Evolutionary conservation across 2,888 invertebrate species (phyloP), one percentile per base, ranked within the genome.

Genomic region (Drosophila flavopinicola): DNA sequence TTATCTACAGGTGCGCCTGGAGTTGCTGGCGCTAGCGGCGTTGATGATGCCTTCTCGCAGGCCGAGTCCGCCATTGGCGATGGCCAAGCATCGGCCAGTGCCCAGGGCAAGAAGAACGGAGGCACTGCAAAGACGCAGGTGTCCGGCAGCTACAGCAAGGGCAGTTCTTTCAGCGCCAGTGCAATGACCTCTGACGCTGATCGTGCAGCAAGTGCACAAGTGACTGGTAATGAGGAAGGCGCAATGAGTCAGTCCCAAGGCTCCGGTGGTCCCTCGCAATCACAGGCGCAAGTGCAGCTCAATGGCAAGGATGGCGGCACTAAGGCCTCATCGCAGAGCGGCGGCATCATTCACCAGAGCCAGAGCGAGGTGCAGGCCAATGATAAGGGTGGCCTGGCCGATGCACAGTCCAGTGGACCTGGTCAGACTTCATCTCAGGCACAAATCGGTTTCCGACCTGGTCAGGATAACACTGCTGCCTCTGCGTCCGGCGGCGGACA

Each of bases 391-490:
- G 96, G 96, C 3, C 93, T 96, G 92, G 96, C 96, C 1, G 96
- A 96, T 89, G 95, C 96, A 0, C 96, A 96, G 92, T 95, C 96
- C 0, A 94, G 94, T 82, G 96, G 96, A 0, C 95, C 95, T 2
- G 96, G 96, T 3, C 95, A 94, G 80, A 96, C 96, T 1, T 96
- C 96, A 0, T 96, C 96, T 27, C 96, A 97, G 92, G 96, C 97
- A 2, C 96, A 97, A 91, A 96, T 97, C 63, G 96, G 96, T 1
- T 96, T 97, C 87, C 94, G 94, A 48, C 96, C 96, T 0, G 93
- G 94, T 54, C 92, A 93, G 58, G 94, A 94, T 4, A 78, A 65
- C 29, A 75, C 70, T 3, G 92, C 92, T 9, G 74, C 86, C 10
- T 92, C 93, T 67, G 94, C 95, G 3, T 95, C 94, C 84, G 93